These are phyloP conservation scores for Nasonia longicornis DNA, from an alignment of 1,140 invertebrate genomes.

Conservation along the genomic window DNA sequence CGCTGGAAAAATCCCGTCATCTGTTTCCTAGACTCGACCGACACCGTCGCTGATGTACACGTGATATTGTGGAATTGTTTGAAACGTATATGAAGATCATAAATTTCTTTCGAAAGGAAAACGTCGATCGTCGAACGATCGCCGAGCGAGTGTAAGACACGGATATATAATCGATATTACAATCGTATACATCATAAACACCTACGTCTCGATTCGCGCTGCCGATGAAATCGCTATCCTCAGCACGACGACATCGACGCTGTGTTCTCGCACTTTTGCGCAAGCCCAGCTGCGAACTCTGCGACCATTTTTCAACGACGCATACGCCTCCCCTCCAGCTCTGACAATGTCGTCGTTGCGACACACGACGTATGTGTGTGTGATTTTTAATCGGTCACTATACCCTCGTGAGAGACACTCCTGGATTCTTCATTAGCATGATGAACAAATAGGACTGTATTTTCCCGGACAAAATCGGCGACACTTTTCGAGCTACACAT, in stretches of 20 bases:
- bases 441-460: background rate
- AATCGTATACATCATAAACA: conserved; percentile 27
- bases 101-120: background rate
- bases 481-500: no score
- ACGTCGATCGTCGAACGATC: background rate
- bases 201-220: conserved; percentile 18
- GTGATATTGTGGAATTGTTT: background rate
- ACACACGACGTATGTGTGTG: background rate
- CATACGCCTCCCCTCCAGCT: background rate
- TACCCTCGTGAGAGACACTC: background rate
- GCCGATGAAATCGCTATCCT: conserved; percentile 36
- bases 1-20: background rate
- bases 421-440: background rate
- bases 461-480: background rate
- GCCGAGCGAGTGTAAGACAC: background rate
- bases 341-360: conserved; percentile 5
- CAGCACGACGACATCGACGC: conserved; percentile 15
- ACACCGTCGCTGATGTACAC: background rate
- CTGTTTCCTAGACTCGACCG: background rate
- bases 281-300: conserved; percentile 17
- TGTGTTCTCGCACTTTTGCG: conserved; percentile 31
- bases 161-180: conserved; percentile 5
- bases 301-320: conserved; percentile 7
- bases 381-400: background rate
- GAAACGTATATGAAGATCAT: background rate